phyloP scores from a whole-genome alignment of 2,113 vertebrate genomes.

The Pelodiscus sinensis region DNA sequence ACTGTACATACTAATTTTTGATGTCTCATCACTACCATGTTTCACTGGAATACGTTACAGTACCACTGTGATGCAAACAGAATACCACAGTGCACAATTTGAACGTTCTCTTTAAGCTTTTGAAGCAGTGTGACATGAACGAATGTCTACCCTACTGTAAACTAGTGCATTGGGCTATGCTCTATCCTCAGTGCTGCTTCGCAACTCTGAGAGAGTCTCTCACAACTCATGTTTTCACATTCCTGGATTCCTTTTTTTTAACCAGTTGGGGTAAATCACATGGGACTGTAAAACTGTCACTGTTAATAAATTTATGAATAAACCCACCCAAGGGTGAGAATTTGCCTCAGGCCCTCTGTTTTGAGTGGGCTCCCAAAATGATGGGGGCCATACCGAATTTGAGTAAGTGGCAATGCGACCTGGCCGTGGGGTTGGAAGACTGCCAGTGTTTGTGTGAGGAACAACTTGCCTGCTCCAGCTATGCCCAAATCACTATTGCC shows the following conservation, averaged over 20 bases:
- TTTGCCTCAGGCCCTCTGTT: too few species aligned
- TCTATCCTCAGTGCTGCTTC: not conserved
- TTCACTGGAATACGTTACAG: not conserved
- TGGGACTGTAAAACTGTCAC: not conserved
- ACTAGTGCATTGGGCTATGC: not conserved
- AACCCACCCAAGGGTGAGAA: too few species aligned
- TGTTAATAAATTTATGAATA: not conserved
- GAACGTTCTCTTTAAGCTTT: not conserved
- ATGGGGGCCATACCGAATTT: too few species aligned
- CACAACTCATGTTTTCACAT: not conserved
- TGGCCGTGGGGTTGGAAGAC: too few species aligned
- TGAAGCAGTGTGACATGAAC: not conserved
- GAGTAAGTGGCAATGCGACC: too few species aligned
- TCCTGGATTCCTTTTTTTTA: not conserved
- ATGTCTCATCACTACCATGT: not conserved
- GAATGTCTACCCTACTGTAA: not conserved
- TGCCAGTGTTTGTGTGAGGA: too few species aligned
- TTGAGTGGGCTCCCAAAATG: too few species aligned
- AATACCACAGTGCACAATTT: constrained; percentile 20
- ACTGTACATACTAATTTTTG: not conserved
- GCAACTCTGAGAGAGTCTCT: not conserved
- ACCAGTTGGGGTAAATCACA: not conserved
- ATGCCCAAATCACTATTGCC: too few species aligned
- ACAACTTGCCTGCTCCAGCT: too few species aligned
- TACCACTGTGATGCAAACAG: constrained; percentile 38